These are phyloP conservation scores for Thalassophryne amazonica DNA, from an alignment of 2,797 vertebrate species.

Conservation along the genomic window DNA sequence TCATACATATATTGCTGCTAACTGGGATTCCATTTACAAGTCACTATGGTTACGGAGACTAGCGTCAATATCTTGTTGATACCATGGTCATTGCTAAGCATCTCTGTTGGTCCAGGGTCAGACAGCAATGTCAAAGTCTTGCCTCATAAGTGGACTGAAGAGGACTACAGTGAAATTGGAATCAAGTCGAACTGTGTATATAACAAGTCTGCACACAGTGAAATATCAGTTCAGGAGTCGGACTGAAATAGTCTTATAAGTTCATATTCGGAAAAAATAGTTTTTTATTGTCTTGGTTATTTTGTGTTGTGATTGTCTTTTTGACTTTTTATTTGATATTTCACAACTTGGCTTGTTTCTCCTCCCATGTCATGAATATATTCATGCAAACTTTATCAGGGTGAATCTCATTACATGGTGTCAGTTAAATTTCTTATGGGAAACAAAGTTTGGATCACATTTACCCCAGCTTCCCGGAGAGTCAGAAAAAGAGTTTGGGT, in stretches of 20 bases:
- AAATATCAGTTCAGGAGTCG: neutral
- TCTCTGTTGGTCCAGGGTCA: constrained; percentile 20
- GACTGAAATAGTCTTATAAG: neutral
- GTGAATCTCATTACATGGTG: constrained; percentile 55
- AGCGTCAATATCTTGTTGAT: constrained; percentile 47
- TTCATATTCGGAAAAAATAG: neutral
- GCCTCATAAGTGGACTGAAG: constrained; percentile 34
- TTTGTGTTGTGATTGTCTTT: neutral
- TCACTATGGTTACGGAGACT: constrained; percentile 57
- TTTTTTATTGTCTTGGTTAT: neutral
- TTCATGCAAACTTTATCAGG: constrained; percentile 59
- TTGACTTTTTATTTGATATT: constrained; percentile 28
- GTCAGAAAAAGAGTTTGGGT: neutral
- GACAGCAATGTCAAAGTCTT: constrained; percentile 35
- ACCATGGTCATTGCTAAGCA: constrained; percentile 20
- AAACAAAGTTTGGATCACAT: constrained; percentile 39
- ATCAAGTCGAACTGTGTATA: neutral
- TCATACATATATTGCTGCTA: constrained; percentile 19
- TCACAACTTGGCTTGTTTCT: constrained; percentile 14
- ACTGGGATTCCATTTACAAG: constrained; percentile 47
- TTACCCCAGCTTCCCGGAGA: constrained; percentile 8
- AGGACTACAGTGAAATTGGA: constrained; percentile 3
- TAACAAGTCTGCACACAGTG: neutral
- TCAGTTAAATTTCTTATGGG: constrained; percentile 24
- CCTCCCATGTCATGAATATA: constrained; percentile 55